Evolutionary conservation across 2,888 invertebrate species (phyloP), one percentile per base, ranked within the genome.

Genomic region (Drosophila cracens): DNA sequence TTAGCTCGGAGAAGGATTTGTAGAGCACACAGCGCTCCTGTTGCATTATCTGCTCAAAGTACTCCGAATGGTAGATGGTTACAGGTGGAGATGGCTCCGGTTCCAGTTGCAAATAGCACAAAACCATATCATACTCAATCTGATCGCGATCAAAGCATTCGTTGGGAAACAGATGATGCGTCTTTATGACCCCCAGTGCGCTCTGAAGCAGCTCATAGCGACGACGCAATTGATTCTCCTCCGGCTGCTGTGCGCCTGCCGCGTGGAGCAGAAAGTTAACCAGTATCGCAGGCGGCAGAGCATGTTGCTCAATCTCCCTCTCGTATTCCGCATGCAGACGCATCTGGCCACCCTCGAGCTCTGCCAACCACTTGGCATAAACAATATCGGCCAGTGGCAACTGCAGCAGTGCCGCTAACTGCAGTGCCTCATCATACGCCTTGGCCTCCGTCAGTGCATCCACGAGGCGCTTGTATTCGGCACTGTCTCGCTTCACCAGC

Each of bases 211-310:
- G 74, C 40, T 94, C 94, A 89, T 95, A 96, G 79, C 94, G 95
- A 34, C 90, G 90, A 0, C 74, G 66, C 4, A 82, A 76, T 0
- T 81, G 62, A 29, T 94, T 92, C 2, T 70, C 75, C 0, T 72
- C 72, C 0, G 87, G 87, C 36, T 95, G 94, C 72, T 94, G 94
- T 4, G 94, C 93, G 0, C 94, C 94, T 0, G 91, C 94, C 0
- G 91, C 90, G 62, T 94, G 93, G 1, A 95, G 93, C 48, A 96
- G 94, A 90, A 96, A 96, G 74, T 95, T 93, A 0, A 95, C 95
- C 1, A 96, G 94, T 25, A 95, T 94, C 71, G 94, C 94, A 21
- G 96, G 95, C 0, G 94, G 93, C 0, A 96, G 94, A 0, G 95
- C 93, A 60, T 95, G 94, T 38, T 94, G 93, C 79, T 94, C 94